These are phyloP conservation scores for Ommatoiulus sabulosus DNA, from an alignment of 2,888 invertebrate species.

Conservation along the genomic window DNA sequence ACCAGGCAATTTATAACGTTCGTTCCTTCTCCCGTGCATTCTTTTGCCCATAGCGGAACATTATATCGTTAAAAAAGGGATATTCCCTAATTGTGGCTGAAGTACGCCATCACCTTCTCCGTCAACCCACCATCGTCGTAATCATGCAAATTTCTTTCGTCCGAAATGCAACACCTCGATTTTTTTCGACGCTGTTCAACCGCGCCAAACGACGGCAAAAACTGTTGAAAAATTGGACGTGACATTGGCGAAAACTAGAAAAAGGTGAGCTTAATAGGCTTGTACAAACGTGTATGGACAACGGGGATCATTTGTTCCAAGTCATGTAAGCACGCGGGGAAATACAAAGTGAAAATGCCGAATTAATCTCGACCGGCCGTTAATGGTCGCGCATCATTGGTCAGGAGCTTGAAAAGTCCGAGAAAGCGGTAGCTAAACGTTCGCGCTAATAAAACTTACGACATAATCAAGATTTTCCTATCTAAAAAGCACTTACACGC, in stretches of 20 bases:
- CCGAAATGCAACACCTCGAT: neutral
- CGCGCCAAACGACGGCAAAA: neutral
- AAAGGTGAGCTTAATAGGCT: neutral
- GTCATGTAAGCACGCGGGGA: neutral
- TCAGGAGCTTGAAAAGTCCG: neutral
- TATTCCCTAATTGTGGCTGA: neutral
- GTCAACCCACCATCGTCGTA: neutral
- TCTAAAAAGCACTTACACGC: conserved; percentile 32
- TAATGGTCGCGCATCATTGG: conserved; percentile 2
- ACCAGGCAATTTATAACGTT: too few species aligned
- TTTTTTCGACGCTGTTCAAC: neutral
- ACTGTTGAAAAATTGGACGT: neutral
- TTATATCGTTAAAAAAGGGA: neutral
- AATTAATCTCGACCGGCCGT: neutral
- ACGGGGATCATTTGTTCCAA: neutral
- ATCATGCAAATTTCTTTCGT: neutral
- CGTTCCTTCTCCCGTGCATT: too few species aligned
- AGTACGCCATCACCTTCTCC: neutral
- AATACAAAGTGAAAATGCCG: neutral
- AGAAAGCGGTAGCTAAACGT: neutral
- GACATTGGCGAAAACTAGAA: neutral
- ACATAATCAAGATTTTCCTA: conserved; percentile 30
- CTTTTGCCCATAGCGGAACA: neutral
- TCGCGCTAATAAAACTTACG: neutral
- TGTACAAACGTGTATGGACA: neutral